phyloP scores from a whole-genome alignment of 30 jellyfish, hydroid and myxozoan genomes.

The Aurelia coerulea region DNA sequence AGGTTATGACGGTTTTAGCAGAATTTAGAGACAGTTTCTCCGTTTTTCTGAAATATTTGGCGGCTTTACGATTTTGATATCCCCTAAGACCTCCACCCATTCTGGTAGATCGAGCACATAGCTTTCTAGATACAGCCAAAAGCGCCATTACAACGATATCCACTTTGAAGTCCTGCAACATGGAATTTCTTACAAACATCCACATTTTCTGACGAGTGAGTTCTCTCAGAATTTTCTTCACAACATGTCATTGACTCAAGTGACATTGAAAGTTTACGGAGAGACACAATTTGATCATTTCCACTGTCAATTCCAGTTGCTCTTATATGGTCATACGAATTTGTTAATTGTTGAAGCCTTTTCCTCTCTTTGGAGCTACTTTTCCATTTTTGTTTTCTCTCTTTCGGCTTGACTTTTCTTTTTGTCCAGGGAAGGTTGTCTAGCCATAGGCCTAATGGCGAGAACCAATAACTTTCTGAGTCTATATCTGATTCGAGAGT shows the following conservation, averaged over 20 bases:
- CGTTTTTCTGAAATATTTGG: too few relatives aligned
- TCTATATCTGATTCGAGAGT: background rate
- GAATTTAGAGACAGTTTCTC: too few relatives aligned
- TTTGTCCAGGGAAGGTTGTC: conserved; percentile 33
- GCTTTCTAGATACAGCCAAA: conserved; percentile 5
- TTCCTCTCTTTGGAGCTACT: background rate
- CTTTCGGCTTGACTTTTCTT: background rate
- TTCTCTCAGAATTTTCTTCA: background rate
- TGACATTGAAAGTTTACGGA: too few relatives aligned
- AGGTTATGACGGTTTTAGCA: too few relatives aligned
- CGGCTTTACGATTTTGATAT: too few relatives aligned
- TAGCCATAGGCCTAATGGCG: background rate
- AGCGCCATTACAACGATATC: conserved; percentile 19
- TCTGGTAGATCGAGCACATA: too few relatives aligned
- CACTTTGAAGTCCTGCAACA: too few relatives aligned
- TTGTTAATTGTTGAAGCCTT: background rate
- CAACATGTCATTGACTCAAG: background rate
- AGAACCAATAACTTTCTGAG: conserved; percentile 8
- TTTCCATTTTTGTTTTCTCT: background rate
- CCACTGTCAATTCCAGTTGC: background rate
- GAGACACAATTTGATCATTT: background rate
- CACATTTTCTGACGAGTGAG: background rate
- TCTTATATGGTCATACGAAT: conserved; percentile 21
- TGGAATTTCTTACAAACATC: too few relatives aligned
- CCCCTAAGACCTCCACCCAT: too few relatives aligned